Evolutionary conservation across 2,888 invertebrate genomes (phyloP), one percentile per base, ranked within the genome.

Genomic region (Drosophila mulleri): DNA sequence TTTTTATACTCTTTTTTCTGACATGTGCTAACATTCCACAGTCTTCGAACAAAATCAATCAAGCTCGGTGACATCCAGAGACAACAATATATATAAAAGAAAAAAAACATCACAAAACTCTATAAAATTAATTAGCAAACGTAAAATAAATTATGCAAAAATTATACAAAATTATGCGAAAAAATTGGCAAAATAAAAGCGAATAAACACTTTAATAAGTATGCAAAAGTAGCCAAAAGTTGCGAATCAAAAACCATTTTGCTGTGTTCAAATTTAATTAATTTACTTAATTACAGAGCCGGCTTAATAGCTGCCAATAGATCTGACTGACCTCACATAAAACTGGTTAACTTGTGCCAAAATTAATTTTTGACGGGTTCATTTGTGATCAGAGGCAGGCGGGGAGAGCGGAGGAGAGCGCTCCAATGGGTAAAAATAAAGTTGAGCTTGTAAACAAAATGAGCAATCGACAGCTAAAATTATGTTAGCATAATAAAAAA

Each of bases 311-410:
- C 39, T 14, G 54, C 39, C 37, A 37, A 47, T 57, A 45, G 41
- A 60, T 39, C 45, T 23, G 72, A 44, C 53, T 65, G 66, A 69
- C 73, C 72, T 62, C 72, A 54, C 44, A 35, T 26, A 50, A 73
- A 71, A 88, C 85, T 72, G 77, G 88, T 88, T 82, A 77, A 61
- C 88, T 85, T 88, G 77, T 75, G 89, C 71, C 85, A 80, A 88
- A 81, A 71, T 67, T 37, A 39, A 62, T 47, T 74, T 80, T 63
- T 62, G 56, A 78, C 48, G 54, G 32, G 29, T 45, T 67, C 29
- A 58, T 16, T 39, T 47, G 6, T 4, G 52, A 12, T 7, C 18
- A 12, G 6, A 12, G 32, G 7, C 1, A 2, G 12, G 16, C 3
- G 20, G 39, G 29, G 67, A 53, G 44, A 39, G 20, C 32, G 29